These are phyloP conservation scores for Caenorhabditis briggsae DNA, from an alignment of 1,140 invertebrate species.

Conservation along the genomic window DNA sequence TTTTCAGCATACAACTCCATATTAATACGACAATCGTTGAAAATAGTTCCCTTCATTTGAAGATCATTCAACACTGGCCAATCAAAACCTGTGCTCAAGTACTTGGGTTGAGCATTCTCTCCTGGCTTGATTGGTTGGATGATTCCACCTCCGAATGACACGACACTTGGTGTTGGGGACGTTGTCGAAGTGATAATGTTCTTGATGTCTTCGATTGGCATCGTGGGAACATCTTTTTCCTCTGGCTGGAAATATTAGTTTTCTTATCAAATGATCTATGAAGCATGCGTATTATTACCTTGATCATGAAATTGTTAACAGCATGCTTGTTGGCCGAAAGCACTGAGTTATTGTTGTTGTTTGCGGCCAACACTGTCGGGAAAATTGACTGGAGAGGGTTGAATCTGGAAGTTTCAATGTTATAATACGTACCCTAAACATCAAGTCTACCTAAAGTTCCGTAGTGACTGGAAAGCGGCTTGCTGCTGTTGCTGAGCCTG, in stretches of 20 bases:
- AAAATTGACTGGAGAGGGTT: slow-evolving; percentile 53
- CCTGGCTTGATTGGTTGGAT: slow-evolving; percentile 61
- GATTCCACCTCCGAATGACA: slow-evolving; percentile 18
- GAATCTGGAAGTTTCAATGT: slow-evolving; percentile 10
- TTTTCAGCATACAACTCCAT: slow-evolving; percentile 46
- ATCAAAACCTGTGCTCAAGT: slow-evolving; percentile 10
- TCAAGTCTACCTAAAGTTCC: slow-evolving; percentile 12
- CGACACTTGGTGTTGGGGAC: slow-evolving; percentile 43
- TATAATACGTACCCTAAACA: not conserved
- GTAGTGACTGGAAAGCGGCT: not conserved
- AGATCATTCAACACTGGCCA: slow-evolving; percentile 64
- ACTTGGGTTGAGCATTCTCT: slow-evolving; percentile 64
- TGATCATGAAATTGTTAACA: slow-evolving; percentile 41
- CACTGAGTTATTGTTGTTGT: slow-evolving; percentile 44
- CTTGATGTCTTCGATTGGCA: slow-evolving; percentile 54
- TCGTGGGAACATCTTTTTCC: slow-evolving; percentile 18
- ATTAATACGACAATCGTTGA: slow-evolving; percentile 31
- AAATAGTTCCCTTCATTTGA: slow-evolving; percentile 60
- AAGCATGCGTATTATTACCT: not conserved
- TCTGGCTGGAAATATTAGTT: slow-evolving; percentile 45
- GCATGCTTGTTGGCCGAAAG: slow-evolving; percentile 25
- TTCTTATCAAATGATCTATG: slow-evolving; percentile 23
- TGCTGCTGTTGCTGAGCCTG: slow-evolving; percentile 58
- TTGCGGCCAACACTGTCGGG: slow-evolving; percentile 25
- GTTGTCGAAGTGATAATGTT: slow-evolving; percentile 2